phyloP scores from a whole-genome alignment of 2,113 vertebrate genomes.

The Phainopepla nitens region DNA sequence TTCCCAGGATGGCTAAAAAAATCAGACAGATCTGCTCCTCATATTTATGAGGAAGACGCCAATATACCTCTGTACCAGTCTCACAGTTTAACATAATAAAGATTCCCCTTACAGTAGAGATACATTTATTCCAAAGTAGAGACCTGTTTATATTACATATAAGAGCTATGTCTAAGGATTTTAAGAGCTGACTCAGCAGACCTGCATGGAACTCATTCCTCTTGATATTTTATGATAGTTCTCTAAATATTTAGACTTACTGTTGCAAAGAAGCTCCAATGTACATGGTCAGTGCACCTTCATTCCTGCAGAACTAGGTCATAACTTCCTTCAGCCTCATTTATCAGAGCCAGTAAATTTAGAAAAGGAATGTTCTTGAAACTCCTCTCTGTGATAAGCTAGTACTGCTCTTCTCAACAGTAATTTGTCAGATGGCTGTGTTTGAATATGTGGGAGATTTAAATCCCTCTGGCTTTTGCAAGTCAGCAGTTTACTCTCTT shows the following conservation, averaged over 20 bases:
- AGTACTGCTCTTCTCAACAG: neutral
- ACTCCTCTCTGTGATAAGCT: neutral
- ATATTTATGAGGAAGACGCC: neutral
- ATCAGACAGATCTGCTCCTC: neutral
- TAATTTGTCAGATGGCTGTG: neutral
- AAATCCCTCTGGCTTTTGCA: neutral
- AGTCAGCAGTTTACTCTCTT: neutral
- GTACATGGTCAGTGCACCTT: neutral
- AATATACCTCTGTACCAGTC: neutral
- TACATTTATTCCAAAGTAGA: neutral
- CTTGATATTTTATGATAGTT: neutral
- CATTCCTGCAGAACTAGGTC: neutral
- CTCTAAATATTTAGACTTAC: neutral
- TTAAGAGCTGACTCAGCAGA: neutral
- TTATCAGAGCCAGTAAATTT: neutral
- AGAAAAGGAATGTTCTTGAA: neutral
- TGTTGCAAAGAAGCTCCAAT: neutral
- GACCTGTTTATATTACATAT: neutral
- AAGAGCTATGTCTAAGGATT: neutral
- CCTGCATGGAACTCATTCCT: neutral
- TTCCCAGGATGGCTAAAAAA: neutral
- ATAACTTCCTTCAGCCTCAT: neutral
- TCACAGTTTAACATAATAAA: neutral
- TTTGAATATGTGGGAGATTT: neutral
- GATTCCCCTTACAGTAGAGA: neutral